A percentile compares a stretch with the other conserved stretches of the same genome.
Evolutionary conservation across 2,888 invertebrate species (phyloP).

Genomic region (Prenolepis imparis): DNA sequence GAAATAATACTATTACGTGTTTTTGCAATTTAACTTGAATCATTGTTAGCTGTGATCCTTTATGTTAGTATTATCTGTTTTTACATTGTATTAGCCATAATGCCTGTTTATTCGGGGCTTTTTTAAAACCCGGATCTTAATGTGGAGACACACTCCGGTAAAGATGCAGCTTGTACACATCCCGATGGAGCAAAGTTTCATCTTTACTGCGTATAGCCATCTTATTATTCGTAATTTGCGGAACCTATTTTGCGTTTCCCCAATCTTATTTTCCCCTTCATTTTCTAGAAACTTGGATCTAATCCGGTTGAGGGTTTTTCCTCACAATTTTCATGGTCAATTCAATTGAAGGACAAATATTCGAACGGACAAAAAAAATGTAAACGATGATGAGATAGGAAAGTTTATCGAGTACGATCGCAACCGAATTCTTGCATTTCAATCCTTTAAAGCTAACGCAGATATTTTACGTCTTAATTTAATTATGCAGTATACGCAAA

Average conservation of each 20-base stretch:
- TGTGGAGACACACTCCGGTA: neutral
- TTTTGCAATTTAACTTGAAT: conserved; percentile 14
- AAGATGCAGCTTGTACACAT: neutral
- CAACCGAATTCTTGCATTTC: neutral
- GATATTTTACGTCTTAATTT: neutral
- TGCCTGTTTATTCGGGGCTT: conserved; percentile 14
- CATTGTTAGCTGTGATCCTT: conserved; percentile 8
- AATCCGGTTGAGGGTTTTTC: neutral
- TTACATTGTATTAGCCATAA: conserved; percentile 1
- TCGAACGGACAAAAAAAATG: neutral
- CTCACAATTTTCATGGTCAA: conserved; percentile 33
- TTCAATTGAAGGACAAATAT: neutral
- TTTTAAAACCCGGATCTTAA: conserved; percentile 31
- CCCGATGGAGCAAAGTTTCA: conserved; percentile 9
- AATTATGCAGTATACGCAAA: neutral
- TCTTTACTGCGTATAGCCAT: neutral
- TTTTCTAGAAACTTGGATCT: conserved; percentile 8
- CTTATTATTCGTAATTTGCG: conserved; percentile 27
- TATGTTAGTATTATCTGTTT: conserved; percentile 17
- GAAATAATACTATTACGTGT: neutral
- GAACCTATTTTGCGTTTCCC: conserved; percentile 13
- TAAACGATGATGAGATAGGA: neutral
- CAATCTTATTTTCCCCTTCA: conserved; percentile 27
- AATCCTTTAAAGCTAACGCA: neutral
- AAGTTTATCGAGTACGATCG: conserved; percentile 6